Base-by-base conservation (phyloP, 1,140 invertebrate genomes). In the Solenopsis fugax region DNA sequence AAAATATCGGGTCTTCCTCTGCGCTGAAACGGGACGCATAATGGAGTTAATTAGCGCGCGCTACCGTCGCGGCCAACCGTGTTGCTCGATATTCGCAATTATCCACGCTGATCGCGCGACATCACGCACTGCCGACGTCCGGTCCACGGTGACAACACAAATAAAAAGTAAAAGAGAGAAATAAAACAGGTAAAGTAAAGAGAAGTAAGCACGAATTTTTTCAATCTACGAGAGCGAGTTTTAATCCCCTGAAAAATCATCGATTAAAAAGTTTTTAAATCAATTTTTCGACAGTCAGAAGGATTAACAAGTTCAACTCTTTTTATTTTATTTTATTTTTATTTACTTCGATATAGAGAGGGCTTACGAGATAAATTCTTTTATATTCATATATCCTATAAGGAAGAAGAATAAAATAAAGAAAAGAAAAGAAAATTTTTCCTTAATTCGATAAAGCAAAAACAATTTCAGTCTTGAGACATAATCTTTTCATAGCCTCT, bases 11-110 rank as follows among this genome's bases (percentile, higher is more conserved):
- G n/a, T 60, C 24, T 1, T 21, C 29, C 4, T n/a, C 34, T 37
- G 10, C 18, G 34, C 3, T 16, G n/a, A 16, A 45, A 29, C 37
- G 21, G 34, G 50, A 5, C 18, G 34, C 34, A 69, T 54, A 69
- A 69, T 69, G 34, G 34, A 37, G 9, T 81, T 69, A 69, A 81
- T 81, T 81, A 69, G 34, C 48, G 34, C 48, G 9, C 18, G 48
- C 60, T 73, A 41, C 16, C 37, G 21, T 65, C n/a, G n/a, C 77
- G 24, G 24, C 7, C 34, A 29, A 52, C 18, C 34, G 29, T 80
- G n/a, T 80, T 65, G 29, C 60, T 67, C 62, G 29, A 80, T 81
- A 81, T 81, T 67, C n/a, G 45, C 45, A 67, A 80, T 80, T 80
- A 80, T 67, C n/a, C 62, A 34, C n/a, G 29, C 50, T 54, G 13